Base-by-base conservation (phyloP, 2,888 invertebrate species). In the Conchocele bisecta region DNA sequence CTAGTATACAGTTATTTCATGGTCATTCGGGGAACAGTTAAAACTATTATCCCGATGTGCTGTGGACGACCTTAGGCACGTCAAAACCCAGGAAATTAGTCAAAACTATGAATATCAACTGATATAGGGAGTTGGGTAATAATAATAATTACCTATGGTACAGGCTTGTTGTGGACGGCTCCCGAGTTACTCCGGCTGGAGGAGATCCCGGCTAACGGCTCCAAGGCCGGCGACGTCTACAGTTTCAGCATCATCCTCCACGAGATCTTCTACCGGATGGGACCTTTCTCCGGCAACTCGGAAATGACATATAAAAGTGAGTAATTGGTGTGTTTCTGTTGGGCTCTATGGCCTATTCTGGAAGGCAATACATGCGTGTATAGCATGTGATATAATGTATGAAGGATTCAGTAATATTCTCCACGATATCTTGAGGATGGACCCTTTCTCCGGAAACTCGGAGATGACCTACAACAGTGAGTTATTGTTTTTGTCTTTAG, bases 231-330 rank as follows among this genome's bases (percentile, higher is more conserved):
- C 1, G 79, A 79, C 46, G 75, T 79, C 2, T 79, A 79, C 58
- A 75, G 79, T 35, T 79, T 79, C 46, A 64, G 69, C 2, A 75
- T 79, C 15, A 72, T 79, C 11, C 50, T 77, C 7, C 77, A 80
- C 44, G 80, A 80, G 48, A 77, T 77, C n/a, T 75, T 68, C 39
- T 80, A 61, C 68, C 51, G 77, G 3, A 75, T 78, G 64, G 80
- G 80, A 28, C 44, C 75, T 1, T 81, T 81, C 48, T 70, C 77
- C 9, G 76, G 74, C 2, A 63, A 46, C 48, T 39, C 41, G 7
- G 51, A 74, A 31, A 68, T 79, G 65, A 70, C 65, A 2, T 58
- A 66, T 15, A 75, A 73, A 73, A 70, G 77, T 70, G 57, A 11
- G 13, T 39, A 33, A 0, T n/a, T 0, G 24, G 6, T 28, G 26